Conservation (phyloP, 2,888 invertebrate species). For the Keiferia lycopersicella region DNA sequence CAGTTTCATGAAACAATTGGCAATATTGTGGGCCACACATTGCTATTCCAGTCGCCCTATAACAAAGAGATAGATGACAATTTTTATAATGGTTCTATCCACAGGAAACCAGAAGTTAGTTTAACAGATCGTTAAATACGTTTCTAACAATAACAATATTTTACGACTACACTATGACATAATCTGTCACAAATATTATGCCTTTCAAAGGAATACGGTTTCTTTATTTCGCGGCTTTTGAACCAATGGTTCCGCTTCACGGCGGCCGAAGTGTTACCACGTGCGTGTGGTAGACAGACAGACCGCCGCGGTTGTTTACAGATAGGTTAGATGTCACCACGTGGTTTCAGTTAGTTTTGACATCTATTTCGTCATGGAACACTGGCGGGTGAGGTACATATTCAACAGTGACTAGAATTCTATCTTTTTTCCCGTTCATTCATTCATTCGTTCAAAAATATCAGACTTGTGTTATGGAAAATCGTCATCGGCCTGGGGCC, state of each 20-base stretch:
- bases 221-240: slow-evolving; percentile 5
- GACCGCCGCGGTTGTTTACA: slow-evolving; percentile 31
- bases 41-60: too few relatives aligned
- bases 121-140: neutral
- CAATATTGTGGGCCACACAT: too few relatives aligned
- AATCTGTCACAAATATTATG: slow-evolving; percentile 5
- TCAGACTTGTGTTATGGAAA: too few relatives aligned
- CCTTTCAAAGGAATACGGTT: slow-evolving; percentile 25
- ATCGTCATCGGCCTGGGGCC: too few relatives aligned
- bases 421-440: too few relatives aligned
- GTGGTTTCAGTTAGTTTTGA: slow-evolving; percentile 30
- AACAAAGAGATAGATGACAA: too few relatives aligned
- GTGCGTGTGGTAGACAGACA: slow-evolving; percentile 37
- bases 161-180: slow-evolving; percentile 15
- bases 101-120: slow-evolving; percentile 3
- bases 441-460: too few relatives aligned
- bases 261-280: slow-evolving; percentile 48
- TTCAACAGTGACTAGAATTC: too few relatives aligned
- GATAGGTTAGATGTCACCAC: slow-evolving; percentile 29
- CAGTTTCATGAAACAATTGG: too few relatives aligned
- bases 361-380: slow-evolving; percentile 23
- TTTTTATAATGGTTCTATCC: neutral
- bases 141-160: neutral
- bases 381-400: neutral
- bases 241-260: slow-evolving; percentile 42